Evolutionary conservation across 2,797 vertebrate species (phyloP).

Genomic region (Rallus crepitans): DNA sequence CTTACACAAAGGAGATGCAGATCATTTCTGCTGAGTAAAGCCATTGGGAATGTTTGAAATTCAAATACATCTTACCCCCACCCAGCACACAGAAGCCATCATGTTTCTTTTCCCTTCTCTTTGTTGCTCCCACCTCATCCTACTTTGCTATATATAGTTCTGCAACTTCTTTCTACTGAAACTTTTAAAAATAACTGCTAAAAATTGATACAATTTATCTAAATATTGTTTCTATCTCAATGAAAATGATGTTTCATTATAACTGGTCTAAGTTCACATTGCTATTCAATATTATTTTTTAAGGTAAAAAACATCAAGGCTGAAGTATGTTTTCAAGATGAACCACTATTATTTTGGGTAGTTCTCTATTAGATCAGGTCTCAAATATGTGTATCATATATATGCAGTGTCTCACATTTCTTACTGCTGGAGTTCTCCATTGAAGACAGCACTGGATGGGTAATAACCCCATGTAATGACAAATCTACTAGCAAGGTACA

Average conservation of each 20-base stretch:
- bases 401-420: not conserved
- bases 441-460: not conserved
- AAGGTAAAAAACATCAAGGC: not conserved
- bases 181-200: not conserved
- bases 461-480: not conserved
- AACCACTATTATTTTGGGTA: not conserved
- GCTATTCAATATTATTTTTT: not conserved
- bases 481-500: not conserved
- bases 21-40: conserved; percentile 57
- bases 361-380: not conserved
- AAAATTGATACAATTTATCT: not conserved
- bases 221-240: not conserved
- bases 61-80: not conserved
- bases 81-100: not conserved
- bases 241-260: not conserved
- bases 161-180: not conserved
- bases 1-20: conserved; percentile 37
- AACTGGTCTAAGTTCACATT: not conserved
- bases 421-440: not conserved
- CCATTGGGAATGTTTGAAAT: conserved; percentile 33
- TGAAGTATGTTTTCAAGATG: not conserved
- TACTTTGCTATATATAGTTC: not conserved
- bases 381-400: not conserved
- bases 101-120: not conserved
- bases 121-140: not conserved